Evolutionary conservation across 2,113 vertebrate species (phyloP), one percentile per base, ranked within the genome.

Genomic region (Hipposideros armiger): DNA sequence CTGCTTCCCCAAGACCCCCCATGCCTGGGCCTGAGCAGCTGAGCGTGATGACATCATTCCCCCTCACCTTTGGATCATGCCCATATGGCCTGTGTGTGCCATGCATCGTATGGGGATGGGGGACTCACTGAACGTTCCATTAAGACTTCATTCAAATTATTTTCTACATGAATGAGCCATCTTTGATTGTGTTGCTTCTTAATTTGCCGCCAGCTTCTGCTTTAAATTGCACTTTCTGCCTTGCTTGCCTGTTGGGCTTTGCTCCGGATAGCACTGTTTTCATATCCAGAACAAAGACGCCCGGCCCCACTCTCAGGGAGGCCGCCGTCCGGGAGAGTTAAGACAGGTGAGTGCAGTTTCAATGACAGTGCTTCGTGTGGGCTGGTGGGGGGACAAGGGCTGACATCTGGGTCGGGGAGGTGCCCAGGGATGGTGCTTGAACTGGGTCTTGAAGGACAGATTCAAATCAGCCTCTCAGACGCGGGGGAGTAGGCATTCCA

Each of bases 61-160:
- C 30, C 26, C 1, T 5, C 42, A 28, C 42, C 30, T 67, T 76
- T 4, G 28, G 16, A 6, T n/a, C 3, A 0, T 0, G 10, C 66
- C 26, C 20, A 6, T 0, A 9, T 3, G 17, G 11, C 56, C 16
- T 17, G 15, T 74, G 81, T n/a, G 54, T 40, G 54, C 13, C 24
- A 1, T 20, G 5, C 5, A 0, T 3, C 45, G 24, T 3, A 2
- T 32, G 30, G 66, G 30, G 42, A n/a, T 1, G 20, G 45, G 32
- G 4, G 11, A 15, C 30, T 32, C 26, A 4, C 17, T n/a, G 58
- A 10, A 7, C 56, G 74, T 47, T 54, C 69, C 67, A 17, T 80
- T 7, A 11, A 54, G 60, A 77, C 50, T 36, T 69, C 91, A 40
- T 83, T 30, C 4, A 6, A 52, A 10, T 62, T n/a, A 52, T 77